A percentile compares a stretch with the other conserved stretches of the same genome.
phyloP scores from a whole-genome alignment of 2,113 vertebrate species.

The Syngnathus scovelli region DNA sequence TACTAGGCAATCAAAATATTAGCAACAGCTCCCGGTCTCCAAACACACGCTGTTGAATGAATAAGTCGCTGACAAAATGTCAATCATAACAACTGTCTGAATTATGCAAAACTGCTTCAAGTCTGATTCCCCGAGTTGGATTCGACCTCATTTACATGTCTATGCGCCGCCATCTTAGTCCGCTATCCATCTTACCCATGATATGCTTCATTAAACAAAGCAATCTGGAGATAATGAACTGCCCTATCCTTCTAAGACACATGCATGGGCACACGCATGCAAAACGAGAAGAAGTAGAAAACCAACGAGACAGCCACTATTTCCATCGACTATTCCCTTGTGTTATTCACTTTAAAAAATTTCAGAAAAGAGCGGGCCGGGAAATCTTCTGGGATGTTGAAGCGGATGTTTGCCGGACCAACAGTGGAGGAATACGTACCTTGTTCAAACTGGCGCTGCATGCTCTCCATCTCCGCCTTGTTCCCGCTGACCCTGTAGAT shows the following conservation, averaged over 20 bases:
- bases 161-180: constrained; percentile 34
- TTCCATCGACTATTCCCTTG: constrained; percentile 12
- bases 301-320: constrained; percentile 29
- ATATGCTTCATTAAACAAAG: constrained; percentile 73
- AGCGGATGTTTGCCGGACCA: background rate
- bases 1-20: background rate
- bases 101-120: constrained; percentile 51
- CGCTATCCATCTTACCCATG: constrained; percentile 51
- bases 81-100: background rate
- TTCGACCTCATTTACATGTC: constrained; percentile 39
- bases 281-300: constrained; percentile 25
- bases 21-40: background rate
- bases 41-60: background rate
- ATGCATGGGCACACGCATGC: constrained; percentile 20
- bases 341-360: background rate
- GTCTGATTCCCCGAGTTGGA: constrained; percentile 58
- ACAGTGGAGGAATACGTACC: constrained; percentile 64
- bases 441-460: constrained; percentile 94
- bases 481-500: constrained; percentile 95
- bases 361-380: background rate
- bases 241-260: constrained; percentile 43
- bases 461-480: constrained; percentile 94
- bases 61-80: constrained; percentile 3
- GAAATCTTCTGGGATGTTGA: background rate
- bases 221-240: constrained; percentile 73